Evolutionary conservation across 2,797 vertebrate genomes (phyloP).

Genomic region (Mormyrus proboscirostris): DNA sequence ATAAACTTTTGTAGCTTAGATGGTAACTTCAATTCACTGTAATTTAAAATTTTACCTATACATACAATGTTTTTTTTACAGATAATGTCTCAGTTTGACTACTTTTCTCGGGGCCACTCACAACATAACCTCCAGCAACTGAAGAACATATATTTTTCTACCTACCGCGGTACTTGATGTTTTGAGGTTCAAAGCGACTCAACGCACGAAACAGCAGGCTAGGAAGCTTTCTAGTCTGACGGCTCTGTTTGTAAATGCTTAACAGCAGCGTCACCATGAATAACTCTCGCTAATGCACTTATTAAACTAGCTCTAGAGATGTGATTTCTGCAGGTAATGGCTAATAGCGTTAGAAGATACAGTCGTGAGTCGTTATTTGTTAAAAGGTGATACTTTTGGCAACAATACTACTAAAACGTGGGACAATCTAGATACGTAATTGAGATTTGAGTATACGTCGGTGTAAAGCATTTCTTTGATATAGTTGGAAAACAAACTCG

Average conservation of each 20-base stretch:
- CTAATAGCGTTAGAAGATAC: not conserved
- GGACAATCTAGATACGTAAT: not conserved
- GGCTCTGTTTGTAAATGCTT: not conserved
- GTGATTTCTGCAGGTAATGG: not conserved
- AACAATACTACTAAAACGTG: not conserved
- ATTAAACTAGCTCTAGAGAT: not conserved
- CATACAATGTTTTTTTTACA: not conserved
- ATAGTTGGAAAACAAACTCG: not conserved
- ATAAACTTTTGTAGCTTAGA: not conserved
- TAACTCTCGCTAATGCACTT: not conserved
- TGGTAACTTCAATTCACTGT: not conserved
- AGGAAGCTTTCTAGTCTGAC: not conserved
- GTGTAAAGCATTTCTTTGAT: not conserved
- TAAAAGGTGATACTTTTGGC: not conserved
- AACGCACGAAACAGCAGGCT: not conserved
- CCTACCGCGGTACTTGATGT: not conserved
- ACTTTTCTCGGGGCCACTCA: not conserved
- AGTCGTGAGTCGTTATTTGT: not conserved
- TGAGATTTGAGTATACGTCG: not conserved
- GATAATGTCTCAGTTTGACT: not conserved
- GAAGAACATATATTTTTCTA: not conserved
- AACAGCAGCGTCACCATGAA: not conserved
- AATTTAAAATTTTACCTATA: not conserved
- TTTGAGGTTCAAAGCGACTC: not conserved
- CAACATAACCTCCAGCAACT: not conserved